Evolutionary conservation across 2,797 vertebrate genomes (phyloP).

Genomic region (Peromyscus eremicus): DNA sequence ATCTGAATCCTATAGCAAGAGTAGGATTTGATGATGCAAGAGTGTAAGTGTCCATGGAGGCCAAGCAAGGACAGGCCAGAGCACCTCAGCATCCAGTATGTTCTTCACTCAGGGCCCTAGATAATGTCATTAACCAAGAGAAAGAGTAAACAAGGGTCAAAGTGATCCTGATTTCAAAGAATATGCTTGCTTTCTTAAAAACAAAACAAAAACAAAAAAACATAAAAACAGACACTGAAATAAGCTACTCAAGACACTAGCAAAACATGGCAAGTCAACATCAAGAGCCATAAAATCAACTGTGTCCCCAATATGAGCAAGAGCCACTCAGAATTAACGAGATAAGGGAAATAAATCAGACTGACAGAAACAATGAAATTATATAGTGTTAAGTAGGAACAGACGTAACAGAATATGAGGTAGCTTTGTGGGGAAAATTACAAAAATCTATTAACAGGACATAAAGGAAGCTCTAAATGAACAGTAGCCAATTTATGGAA

Average conservation of each 20-base stretch:
- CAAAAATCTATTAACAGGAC: conserved; percentile 25
- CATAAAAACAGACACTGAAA: background rate
- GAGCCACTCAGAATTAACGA: background rate
- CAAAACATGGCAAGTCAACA: background rate
- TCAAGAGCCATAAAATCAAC: background rate
- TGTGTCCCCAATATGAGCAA: background rate
- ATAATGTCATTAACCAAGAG: background rate
- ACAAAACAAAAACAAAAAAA: background rate
- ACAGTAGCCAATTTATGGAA: background rate
- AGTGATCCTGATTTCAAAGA: conserved; percentile 40
- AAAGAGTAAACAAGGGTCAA: background rate
- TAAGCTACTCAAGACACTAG: background rate
- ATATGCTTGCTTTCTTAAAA: background rate
- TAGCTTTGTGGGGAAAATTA: background rate
- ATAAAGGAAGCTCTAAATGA: conserved; percentile 7
- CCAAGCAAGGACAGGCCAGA: background rate
- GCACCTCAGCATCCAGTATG: background rate
- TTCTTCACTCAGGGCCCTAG: background rate
- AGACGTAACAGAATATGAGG: background rate
- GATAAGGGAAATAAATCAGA: background rate
- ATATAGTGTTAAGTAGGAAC: background rate
- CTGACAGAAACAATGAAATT: background rate
- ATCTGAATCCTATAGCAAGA: background rate
- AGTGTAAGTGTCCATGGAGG: background rate
- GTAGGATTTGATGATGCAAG: background rate